These are phyloP conservation scores for Betta splendens DNA, from an alignment of 2,797 vertebrate species.

Conservation along the genomic window DNA sequence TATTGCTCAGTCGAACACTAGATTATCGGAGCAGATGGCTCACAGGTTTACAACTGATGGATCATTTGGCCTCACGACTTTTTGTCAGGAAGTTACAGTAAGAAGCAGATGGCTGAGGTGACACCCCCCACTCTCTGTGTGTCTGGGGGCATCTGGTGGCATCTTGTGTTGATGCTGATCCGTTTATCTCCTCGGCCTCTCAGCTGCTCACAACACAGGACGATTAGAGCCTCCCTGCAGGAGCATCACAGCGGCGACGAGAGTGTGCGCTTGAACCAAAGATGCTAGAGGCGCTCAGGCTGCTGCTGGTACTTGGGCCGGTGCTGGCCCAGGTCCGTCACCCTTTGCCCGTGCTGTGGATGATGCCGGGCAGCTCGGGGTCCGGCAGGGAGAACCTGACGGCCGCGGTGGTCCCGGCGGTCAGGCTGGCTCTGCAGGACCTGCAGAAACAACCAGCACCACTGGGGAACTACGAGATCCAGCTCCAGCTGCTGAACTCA, in stretches of 20 bases:
- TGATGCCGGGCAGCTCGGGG: constrained; percentile 53
- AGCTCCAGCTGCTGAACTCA: constrained; percentile 66
- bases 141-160: constrained; percentile 6
- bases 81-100: neutral
- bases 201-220: constrained; percentile 34
- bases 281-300: constrained; percentile 27
- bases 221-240: constrained; percentile 50
- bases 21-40: neutral
- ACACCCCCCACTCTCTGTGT: neutral
- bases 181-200: constrained; percentile 46
- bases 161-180: constrained; percentile 52
- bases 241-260: constrained; percentile 1
- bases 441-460: constrained; percentile 58
- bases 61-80: neutral
- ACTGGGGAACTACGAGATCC: constrained; percentile 69
- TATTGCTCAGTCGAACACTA: no score
- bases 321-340: constrained; percentile 44
- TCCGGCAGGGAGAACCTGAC: constrained; percentile 41
- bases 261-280: neutral
- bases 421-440: constrained; percentile 73
- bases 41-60: neutral
- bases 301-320: constrained; percentile 25
- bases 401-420: constrained; percentile 43
- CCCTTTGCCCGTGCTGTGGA: constrained; percentile 71
- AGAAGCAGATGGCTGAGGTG: neutral